A percentile compares a stretch with the other conserved stretches of the same genome.
Conservation (phyloP, 1,140 invertebrate genomes). For the Macrobrachium rosenbergii region DNA sequence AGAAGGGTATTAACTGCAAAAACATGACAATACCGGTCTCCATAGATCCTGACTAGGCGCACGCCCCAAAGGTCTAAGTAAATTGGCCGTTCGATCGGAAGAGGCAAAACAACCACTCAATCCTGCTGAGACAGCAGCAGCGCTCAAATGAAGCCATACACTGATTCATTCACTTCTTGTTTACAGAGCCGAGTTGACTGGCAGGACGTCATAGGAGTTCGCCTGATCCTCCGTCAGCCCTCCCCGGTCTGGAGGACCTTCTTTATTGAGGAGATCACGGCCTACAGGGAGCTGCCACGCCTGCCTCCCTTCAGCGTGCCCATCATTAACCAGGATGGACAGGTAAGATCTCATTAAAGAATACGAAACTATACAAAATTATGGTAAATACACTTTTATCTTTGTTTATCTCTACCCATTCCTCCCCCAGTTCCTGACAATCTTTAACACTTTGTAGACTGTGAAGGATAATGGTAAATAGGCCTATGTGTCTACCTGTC, state of each 20-base stretch:
- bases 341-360: conserved; percentile 3
- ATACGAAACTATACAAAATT: not conserved
- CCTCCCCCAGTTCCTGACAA: not conserved
- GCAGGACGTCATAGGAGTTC: conserved; percentile 69
- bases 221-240: conserved; percentile 74
- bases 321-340: conserved; percentile 51
- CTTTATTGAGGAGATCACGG: conserved; percentile 72
- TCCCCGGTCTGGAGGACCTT: conserved; percentile 75
- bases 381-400: not conserved
- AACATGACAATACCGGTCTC: too few relatives aligned
- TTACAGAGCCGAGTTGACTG: conserved; percentile 69
- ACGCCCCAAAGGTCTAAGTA: too few relatives aligned
- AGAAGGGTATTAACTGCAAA: too few relatives aligned
- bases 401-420: not conserved
- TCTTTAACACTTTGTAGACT: not conserved
- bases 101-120: too few relatives aligned
- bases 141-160: not conserved
- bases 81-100: too few relatives aligned
- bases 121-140: not conserved
- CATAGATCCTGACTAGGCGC: too few relatives aligned
- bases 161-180: not conserved
- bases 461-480: not conserved
- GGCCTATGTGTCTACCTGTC: too few relatives aligned
- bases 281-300: conserved; percentile 68
- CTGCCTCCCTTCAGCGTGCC: conserved; percentile 63